Conservation (phyloP, 2,113 vertebrate genomes). For the Plectropomus leopardus region DNA sequence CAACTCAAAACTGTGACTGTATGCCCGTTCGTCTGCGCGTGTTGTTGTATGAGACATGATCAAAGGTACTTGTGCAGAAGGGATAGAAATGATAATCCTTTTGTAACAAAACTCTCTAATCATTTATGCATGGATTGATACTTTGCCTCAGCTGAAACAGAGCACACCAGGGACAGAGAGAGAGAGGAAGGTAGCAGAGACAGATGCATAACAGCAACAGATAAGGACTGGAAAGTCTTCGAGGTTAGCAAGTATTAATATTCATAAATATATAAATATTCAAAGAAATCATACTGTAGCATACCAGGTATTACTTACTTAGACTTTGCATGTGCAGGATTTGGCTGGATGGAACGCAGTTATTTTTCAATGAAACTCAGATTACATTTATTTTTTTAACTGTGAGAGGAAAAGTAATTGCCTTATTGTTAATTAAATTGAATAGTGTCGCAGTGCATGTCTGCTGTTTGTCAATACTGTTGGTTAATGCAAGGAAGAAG, state of each 20-base stretch:
- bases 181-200: not conserved
- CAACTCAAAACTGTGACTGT: not conserved
- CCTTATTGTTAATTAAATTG: not conserved
- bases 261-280: constrained; percentile 40
- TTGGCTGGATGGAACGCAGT: not conserved
- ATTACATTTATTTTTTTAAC: not conserved
- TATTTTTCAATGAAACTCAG: not conserved
- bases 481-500: not conserved
- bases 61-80: constrained; percentile 48
- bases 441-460: not conserved
- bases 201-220: constrained; percentile 9
- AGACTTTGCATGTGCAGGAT: not conserved
- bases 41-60: constrained; percentile 18
- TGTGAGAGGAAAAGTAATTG: not conserved
- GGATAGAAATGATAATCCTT: constrained; percentile 55
- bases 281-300: constrained; percentile 10
- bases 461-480: not conserved
- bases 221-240: constrained; percentile 18
- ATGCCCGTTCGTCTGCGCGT: not conserved
- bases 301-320: not conserved
- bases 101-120: constrained; percentile 58
- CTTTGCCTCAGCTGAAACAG: constrained; percentile 43
- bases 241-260: constrained; percentile 34
- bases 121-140: constrained; percentile 65
- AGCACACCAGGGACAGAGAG: constrained; percentile 21